Base-by-base conservation (phyloP, 2,888 invertebrate species). In the Tiliacea aurago region DNA sequence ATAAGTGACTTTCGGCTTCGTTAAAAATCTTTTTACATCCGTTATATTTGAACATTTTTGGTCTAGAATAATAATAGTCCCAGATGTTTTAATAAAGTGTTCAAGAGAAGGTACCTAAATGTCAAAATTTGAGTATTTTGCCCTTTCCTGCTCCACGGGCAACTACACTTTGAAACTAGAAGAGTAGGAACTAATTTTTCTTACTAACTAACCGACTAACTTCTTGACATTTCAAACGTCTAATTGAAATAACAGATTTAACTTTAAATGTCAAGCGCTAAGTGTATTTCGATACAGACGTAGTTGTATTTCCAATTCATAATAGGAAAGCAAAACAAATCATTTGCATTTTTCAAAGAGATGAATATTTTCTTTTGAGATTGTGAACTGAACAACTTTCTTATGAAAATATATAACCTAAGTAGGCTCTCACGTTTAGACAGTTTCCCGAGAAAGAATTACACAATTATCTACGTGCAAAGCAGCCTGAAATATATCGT, bases 401-500 rank as follows among this genome's bases (percentile, higher is more conserved):
- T 20, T n/a, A n/a, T 7, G 33, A 58, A 62, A 47, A 43, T n/a
- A 47, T 15, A 49, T 37, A n/a, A 2, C 9, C 20, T 15, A 0
- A 51, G 23, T 61, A 37, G 18, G 43, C 15, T 51, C 10, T 62
- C 33, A 7, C 18, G 18, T 18, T 81, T 18, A 23, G 10, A 43
- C n/a, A 58, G 11, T 53, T 56, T 28, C 11, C 10, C 13, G 18
- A 43, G 43, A 78, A 79, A 66, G 15, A 78, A 66, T 66, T 47
- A 53, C 78, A 69, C 56, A 68, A 81, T 82, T 66, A 59, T 51
- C 23, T 78, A 72, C 80, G 73, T 83, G 58, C 37, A 55, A 72
- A 72, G 5, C 13, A 18, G 20, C 49, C 33, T 59, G 13, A 80
- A 80, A 80, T 61, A 70, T 56, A 67, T 4, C 58, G 23, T 37